Conservation (phyloP, 2,113 vertebrate genomes). For the Oreochromis spilurus region DNA sequence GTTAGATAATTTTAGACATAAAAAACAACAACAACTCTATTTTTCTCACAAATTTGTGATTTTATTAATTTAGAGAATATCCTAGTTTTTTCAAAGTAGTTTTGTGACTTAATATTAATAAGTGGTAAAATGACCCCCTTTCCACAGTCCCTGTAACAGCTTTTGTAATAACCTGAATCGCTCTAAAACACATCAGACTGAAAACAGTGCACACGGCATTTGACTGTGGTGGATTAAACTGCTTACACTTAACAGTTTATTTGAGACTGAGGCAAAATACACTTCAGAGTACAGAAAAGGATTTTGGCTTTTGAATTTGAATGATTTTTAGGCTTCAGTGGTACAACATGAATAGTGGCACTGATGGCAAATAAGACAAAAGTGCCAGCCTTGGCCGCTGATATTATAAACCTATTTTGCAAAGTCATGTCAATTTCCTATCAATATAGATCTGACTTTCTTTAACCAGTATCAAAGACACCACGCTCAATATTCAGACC, state of each 20-base stretch:
- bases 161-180: not conserved
- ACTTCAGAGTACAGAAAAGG: fast-evolving
- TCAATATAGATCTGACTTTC: not conserved
- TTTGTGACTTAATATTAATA: not conserved
- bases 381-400: not conserved
- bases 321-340: not conserved
- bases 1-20: not conserved
- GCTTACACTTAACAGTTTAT: too few relatives aligned
- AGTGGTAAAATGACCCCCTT: not conserved
- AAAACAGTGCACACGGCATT: not conserved
- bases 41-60: not conserved
- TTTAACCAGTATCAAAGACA: not conserved
- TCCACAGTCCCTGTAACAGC: not conserved
- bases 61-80: not conserved
- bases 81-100: not conserved
- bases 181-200: not conserved
- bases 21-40: not conserved
- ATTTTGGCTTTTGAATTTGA: not conserved
- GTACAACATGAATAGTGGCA: not conserved
- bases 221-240: not conserved
- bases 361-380: not conserved
- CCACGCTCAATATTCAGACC: not conserved
- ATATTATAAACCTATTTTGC: not conserved
- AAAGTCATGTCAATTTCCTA: not conserved
- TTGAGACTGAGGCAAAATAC: not conserved